Evolutionary conservation across 2,113 vertebrate species (phyloP).

Genomic region (Barnardius zonarius): DNA sequence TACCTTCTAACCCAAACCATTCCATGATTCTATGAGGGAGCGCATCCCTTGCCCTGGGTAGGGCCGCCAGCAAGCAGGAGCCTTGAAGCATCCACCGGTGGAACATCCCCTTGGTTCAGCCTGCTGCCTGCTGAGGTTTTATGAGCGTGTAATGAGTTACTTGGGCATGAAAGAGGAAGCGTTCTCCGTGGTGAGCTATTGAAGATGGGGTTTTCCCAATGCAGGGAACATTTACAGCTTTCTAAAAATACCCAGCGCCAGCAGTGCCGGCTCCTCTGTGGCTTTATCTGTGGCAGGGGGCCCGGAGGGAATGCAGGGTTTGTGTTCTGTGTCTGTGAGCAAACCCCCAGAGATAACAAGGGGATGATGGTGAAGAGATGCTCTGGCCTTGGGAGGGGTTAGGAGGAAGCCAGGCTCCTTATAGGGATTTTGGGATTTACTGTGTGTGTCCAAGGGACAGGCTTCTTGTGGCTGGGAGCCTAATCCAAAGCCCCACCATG

Average conservation of each 20-base stretch:
- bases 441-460: neutral
- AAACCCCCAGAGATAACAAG: neutral
- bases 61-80: neutral
- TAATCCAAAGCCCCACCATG: neutral
- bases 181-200: neutral
- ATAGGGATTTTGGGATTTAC: neutral
- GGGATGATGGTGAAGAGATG: neutral
- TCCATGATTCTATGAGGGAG: neutral
- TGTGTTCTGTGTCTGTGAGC: neutral
- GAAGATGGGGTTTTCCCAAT: neutral
- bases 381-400: neutral
- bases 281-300: neutral
- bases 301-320: neutral
- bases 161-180: neutral
- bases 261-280: neutral
- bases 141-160: neutral
- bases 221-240: neutral
- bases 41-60: fast-evolving
- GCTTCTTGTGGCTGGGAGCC: neutral
- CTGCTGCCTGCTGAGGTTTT: neutral
- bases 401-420: neutral
- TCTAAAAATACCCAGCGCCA: neutral
- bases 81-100: fast-evolving
- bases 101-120: neutral
- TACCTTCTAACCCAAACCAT: neutral